Evolutionary conservation across 2,113 vertebrate species (phyloP).

Genomic region (Pandion haliaetus): DNA sequence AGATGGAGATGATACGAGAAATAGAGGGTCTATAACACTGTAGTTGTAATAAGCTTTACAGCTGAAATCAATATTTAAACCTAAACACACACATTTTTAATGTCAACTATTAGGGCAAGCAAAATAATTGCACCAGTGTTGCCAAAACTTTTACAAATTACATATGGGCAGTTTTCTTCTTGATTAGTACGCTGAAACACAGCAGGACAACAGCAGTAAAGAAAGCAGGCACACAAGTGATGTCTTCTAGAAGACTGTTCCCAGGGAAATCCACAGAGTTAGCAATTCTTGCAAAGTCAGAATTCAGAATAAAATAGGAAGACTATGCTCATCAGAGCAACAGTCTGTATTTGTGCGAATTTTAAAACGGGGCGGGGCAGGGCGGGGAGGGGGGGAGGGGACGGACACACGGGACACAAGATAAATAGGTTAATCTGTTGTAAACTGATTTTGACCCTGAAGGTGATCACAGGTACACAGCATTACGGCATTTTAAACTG

Average conservation of each 20-base stretch:
- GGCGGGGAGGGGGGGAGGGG: too few relatives aligned
- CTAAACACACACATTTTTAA: background rate
- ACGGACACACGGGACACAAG: too few relatives aligned
- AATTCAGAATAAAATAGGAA: background rate
- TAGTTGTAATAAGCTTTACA: background rate
- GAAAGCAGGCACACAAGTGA: conserved; percentile 32
- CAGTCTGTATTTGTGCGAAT: background rate
- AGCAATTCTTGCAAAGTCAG: background rate
- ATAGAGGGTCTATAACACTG: background rate
- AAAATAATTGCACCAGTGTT: background rate
- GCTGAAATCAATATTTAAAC: background rate
- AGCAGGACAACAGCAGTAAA: conserved; percentile 15
- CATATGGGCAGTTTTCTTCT: conserved; percentile 37
- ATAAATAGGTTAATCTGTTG: conserved; percentile 44
- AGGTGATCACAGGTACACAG: conserved; percentile 78
- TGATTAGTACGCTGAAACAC: conserved; percentile 34
- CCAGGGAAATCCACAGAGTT: background rate
- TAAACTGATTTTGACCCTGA: conserved; percentile 68
- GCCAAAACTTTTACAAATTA: background rate
- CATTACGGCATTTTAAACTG: conserved; percentile 70
- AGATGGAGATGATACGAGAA: background rate
- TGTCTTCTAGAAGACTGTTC: conserved; percentile 1
- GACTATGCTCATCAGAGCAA: background rate
- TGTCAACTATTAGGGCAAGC: background rate
- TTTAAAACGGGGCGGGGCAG: background rate